These are phyloP conservation scores for Spinus pinus DNA, from an alignment of 2,797 vertebrate genomes.

Conservation along the genomic window DNA sequence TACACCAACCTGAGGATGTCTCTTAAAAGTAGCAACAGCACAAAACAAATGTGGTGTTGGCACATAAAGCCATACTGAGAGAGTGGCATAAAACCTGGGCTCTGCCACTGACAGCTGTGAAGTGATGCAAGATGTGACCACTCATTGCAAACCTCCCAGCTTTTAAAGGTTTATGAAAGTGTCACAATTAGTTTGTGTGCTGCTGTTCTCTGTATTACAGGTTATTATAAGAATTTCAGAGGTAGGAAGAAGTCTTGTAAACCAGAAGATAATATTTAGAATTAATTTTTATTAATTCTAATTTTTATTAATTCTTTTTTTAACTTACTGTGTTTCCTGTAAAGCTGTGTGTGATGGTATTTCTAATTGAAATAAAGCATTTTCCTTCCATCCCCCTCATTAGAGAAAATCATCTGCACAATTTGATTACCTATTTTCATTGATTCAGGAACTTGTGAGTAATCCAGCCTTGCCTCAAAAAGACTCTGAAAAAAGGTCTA, in stretches of 20 bases:
- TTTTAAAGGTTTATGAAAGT: constrained; percentile 38
- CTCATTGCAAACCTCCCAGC: constrained; percentile 46
- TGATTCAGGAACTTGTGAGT: neutral
- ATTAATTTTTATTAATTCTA: neutral
- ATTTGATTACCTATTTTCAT: constrained; percentile 25
- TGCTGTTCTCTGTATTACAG: neutral
- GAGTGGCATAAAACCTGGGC: neutral
- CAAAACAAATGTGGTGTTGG: neutral
- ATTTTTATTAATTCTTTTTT: no score
- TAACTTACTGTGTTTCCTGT: neutral
- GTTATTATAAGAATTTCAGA: constrained; percentile 33
- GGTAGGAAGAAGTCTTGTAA: constrained; percentile 43
- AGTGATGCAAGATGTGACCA: neutral
- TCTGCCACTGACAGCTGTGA: neutral
- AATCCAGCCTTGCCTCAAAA: neutral
- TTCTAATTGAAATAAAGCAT: neutral
- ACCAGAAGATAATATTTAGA: neutral
- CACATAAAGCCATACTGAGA: neutral
- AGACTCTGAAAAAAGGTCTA: neutral
- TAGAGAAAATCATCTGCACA: neutral
- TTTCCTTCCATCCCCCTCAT: neutral
- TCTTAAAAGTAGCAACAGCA: neutral
- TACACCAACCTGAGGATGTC: neutral
- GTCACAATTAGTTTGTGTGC: neutral
- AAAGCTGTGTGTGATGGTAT: neutral